A percentile compares a stretch with the other conserved stretches of the same genome.
These are phyloP conservation scores for Platerodrilus igneus DNA, from an alignment of 2,888 invertebrate genomes.

Conservation along the genomic window DNA sequence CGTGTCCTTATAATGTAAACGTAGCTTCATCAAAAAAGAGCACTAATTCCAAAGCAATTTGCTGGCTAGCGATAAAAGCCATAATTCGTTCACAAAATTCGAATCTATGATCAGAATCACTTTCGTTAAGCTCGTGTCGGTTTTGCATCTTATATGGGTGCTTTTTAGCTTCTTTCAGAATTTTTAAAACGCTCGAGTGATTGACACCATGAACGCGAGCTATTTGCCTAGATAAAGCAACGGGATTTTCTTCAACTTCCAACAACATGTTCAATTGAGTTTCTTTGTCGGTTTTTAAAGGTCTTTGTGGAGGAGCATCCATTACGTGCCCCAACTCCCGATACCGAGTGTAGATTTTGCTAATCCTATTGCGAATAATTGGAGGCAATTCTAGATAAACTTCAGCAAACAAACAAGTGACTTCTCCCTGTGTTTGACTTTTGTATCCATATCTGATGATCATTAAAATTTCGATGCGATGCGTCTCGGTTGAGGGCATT, in stretches of 20 bases:
- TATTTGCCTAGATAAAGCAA: neutral
- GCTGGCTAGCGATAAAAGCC: no score
- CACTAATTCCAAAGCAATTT: no score
- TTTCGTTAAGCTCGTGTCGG: conserved; percentile 1
- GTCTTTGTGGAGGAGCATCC: neutral
- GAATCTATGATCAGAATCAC: conserved; percentile 3
- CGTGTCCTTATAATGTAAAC: no score
- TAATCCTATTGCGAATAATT: neutral
- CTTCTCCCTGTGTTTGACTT: no score
- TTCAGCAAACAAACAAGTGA: no score
- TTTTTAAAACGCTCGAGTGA: neutral
- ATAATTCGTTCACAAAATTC: no score
- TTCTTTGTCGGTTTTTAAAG: neutral
- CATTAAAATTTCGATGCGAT: no score
- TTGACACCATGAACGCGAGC: neutral
- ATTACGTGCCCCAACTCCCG: conserved; percentile 1
- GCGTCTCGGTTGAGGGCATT: no score
- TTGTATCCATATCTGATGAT: no score
- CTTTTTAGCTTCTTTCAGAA: neutral
- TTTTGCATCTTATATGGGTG: conserved; percentile 4
- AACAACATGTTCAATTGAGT: conserved; percentile 1
- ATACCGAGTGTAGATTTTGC: conserved; percentile 1
- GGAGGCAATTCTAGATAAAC: neutral
- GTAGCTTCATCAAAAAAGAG: no score
- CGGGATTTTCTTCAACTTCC: conserved; percentile 3